A percentile compares a stretch with the other conserved stretches of the same genome.
Evolutionary conservation across 1,140 invertebrate genomes (phyloP).

Genomic region (Berghia stephanieae): DNA sequence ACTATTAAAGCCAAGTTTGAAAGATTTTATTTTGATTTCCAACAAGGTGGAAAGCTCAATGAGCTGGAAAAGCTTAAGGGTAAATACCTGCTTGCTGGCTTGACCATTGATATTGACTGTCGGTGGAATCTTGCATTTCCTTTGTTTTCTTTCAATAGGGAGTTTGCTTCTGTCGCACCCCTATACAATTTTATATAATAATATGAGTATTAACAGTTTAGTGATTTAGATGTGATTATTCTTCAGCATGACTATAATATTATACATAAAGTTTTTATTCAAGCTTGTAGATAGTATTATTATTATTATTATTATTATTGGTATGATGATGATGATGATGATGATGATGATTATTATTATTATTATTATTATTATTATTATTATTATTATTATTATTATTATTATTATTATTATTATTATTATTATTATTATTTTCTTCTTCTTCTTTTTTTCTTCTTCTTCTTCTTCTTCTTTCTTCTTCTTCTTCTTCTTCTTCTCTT

Average conservation of each 20-base stretch:
- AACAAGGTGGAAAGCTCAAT: constrained; percentile 43
- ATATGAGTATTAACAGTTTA: neutral
- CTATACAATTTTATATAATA: neutral
- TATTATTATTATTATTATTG: neutral
- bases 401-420: constrained; percentile 45
- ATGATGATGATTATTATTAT: constrained; percentile 46
- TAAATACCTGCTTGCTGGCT: constrained; percentile 24
- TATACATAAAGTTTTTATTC: neutral
- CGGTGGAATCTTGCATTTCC: neutral
- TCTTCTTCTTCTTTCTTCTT: neutral
- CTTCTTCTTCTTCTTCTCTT: constrained; percentile 25
- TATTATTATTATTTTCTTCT: constrained; percentile 43
- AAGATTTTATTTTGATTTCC: constrained; percentile 12
- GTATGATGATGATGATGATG: no score
- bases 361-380: constrained; percentile 53
- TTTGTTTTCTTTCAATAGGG: neutral
- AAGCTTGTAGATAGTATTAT: neutral
- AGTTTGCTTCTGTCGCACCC: neutral
- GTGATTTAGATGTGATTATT: neutral
- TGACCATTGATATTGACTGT: neutral
- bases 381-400: constrained; percentile 44
- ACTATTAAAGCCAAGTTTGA: no score
- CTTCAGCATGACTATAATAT: neutral
- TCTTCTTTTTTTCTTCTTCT: constrained; percentile 25
- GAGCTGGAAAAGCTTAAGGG: constrained; percentile 45